Conservation (phyloP, 2,797 vertebrate species). For the Pseudochirops cupreus region DNA sequence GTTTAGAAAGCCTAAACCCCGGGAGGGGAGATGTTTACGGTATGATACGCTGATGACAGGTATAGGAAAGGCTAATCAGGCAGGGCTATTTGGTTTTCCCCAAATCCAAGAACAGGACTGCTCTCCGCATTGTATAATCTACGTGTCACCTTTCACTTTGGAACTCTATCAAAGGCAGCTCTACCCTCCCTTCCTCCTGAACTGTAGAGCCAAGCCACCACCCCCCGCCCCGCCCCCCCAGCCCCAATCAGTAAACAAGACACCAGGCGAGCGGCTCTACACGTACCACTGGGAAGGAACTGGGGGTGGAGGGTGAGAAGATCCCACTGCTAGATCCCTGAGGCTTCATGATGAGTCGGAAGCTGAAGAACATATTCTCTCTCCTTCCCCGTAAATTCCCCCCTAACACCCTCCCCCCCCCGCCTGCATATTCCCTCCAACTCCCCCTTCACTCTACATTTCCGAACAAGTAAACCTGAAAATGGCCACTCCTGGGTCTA, state of each 20-base stretch:
- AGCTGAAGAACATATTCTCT: slow-evolving; percentile 5
- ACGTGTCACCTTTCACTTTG: slow-evolving; percentile 79
- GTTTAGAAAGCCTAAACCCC: slow-evolving; percentile 62
- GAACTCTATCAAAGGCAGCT: slow-evolving; percentile 79
- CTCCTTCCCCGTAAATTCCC: slow-evolving; percentile 43
- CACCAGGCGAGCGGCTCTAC: slow-evolving; percentile 47
- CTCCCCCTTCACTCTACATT: slow-evolving; percentile 58
- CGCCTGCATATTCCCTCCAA: slow-evolving; percentile 15
- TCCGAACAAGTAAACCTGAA: slow-evolving; percentile 70
- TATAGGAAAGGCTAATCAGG: slow-evolving; percentile 79
- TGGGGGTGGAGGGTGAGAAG: slow-evolving; percentile 19
- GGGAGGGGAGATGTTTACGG: slow-evolving; percentile 65
- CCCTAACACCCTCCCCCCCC: slow-evolving; percentile 18
- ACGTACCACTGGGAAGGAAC: slow-evolving; percentile 59
- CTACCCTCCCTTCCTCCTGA: slow-evolving; percentile 77
- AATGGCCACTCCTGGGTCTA: slow-evolving; percentile 56
- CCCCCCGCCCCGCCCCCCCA: slow-evolving; percentile 56
- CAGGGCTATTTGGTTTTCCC: slow-evolving; percentile 65
- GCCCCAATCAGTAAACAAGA: slow-evolving; percentile 66
- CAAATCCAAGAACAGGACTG: slow-evolving; percentile 73
- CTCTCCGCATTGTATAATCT: slow-evolving; percentile 72
- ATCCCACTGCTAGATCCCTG: not conserved
- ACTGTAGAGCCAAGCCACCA: slow-evolving; percentile 70
- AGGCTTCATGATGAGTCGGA: slow-evolving; percentile 5
- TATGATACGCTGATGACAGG: slow-evolving; percentile 71